Evolutionary conservation across 2,113 vertebrate species (phyloP).

Genomic region (Actenoides lindsayi): DNA sequence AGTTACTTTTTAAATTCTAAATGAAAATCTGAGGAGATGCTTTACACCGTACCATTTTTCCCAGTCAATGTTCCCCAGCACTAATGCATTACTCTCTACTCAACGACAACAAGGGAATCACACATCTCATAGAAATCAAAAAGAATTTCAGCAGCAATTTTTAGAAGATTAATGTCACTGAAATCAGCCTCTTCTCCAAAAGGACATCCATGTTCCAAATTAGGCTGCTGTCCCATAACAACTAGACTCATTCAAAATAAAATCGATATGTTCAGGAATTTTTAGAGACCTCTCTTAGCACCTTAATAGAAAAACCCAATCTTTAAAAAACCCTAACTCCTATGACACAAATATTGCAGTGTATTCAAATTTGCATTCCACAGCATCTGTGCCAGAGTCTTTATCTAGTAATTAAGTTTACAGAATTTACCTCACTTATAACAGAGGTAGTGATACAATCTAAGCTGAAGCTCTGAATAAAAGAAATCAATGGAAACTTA

Average conservation of each 20-base stretch:
- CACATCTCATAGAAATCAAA: neutral
- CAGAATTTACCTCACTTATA: neutral
- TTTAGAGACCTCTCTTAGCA: neutral
- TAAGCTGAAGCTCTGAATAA: neutral
- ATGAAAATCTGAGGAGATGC: slow-evolving; percentile 53
- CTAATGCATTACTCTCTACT: neutral
- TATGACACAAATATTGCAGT: neutral
- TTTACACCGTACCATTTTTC: slow-evolving; percentile 1
- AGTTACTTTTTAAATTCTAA: slow-evolving; percentile 45
- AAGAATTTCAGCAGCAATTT: neutral
- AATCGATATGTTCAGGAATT: neutral
- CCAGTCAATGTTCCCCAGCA: neutral
- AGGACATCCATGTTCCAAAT: neutral
- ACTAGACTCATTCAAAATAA: neutral
- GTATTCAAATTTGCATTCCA: neutral
- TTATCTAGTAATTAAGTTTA: neutral
- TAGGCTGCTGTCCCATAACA: neutral
- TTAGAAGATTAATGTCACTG: neutral
- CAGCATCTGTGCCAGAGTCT: neutral
- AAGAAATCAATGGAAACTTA: neutral
- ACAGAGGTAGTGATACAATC: neutral
- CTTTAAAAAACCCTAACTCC: neutral
- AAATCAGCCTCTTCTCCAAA: neutral
- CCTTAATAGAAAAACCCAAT: neutral
- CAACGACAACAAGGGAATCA: neutral